Base-by-base conservation (phyloP, 1,140 invertebrate genomes). In the Scaptodrosophila lebanonensis region DNA sequence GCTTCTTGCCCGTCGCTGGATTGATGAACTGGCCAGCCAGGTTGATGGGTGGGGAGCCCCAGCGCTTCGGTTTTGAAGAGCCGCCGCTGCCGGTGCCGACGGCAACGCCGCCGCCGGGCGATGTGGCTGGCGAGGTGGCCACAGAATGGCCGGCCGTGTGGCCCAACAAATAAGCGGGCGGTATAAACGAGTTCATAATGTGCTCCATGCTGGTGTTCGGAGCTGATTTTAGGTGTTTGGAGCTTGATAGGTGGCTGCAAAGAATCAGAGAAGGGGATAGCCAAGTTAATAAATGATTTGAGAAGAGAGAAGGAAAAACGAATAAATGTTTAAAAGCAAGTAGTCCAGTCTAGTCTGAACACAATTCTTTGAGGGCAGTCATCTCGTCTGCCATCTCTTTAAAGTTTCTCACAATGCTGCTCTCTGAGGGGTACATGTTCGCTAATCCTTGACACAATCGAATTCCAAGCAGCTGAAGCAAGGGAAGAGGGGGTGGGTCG, bases 1-100 rank as follows among this genome's bases (percentile, higher is more conserved):
- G 91, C 86, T 99, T 98, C 88, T 98, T 98, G 11, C 95, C 95
- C 4, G 95, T 95, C 0, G 94, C 92, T 3, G 95, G 95, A 85
- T 97, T 97, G 64, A 97, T 95, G 76, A 96, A 94, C 67, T 96
- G 93, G 1, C 94, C 94, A 2, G 95, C 95, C 44, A 97, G 88
- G 53, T 96, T 95, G 12, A 95, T 91, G 0, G 97, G 96, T 52
- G 92, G 87, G 0, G 91, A 86, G 22, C 84, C 84, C 84, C 84
- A 86, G 20, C 84, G 82, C 17, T 84, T 86, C 1, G 72, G 84
- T 30, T 86, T 85, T 1, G 49, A 20, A 15, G 48, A 42, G 12
- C 8, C 13, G 13, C 12, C 22, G 35, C 53, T 51, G 12, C 49
- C 59, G 1, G 15, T 12, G 22, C 6, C 13, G 18, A 8, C 1